Percentiles rank a stretch among this genome's conserved stretches.
phyloP scores from a whole-genome alignment of 1,140 invertebrate genomes.

The Acarapis woodi region DNA sequence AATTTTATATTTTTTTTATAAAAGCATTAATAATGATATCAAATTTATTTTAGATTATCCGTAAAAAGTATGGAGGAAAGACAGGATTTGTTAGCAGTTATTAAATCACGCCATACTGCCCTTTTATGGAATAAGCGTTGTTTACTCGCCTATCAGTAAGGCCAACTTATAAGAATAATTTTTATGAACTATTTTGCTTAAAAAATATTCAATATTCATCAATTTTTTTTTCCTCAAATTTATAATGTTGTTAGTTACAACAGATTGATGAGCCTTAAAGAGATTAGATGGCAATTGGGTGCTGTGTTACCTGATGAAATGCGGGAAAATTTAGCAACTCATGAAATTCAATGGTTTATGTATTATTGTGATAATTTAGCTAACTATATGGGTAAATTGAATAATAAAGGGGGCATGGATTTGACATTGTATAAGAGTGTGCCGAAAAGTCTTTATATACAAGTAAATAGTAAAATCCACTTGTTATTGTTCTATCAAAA shows the following conservation, averaged over 20 bases:
- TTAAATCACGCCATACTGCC: conserved; percentile 49
- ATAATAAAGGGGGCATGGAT: conserved; percentile 44
- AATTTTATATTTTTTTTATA: not conserved
- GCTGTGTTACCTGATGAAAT: conserved; percentile 58
- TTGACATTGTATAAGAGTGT: conserved; percentile 59
- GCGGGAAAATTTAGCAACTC: conserved; percentile 40
- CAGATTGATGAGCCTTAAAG: conserved; percentile 40
- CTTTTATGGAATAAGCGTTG: conserved; percentile 66
- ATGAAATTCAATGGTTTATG: conserved; percentile 56
- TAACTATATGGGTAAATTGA: conserved; percentile 59
- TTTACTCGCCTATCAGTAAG: conserved; percentile 50
- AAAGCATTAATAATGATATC: not conserved
- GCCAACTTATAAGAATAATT: not conserved
- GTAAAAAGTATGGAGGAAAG: not conserved
- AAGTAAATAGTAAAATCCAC: conserved; percentile 25
- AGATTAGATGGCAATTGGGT: conserved; percentile 74
- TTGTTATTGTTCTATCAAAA: not conserved
- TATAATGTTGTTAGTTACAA: conserved; percentile 25
- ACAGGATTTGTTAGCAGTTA: conserved; percentile 21
- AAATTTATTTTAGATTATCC: conserved; percentile 2
- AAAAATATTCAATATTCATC: not conserved
- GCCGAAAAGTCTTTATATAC: conserved; percentile 66
- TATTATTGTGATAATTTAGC: conserved; percentile 59
- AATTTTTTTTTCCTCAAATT: not conserved
- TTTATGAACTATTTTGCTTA: not conserved